Base-by-base conservation (phyloP, 2,113 vertebrate genomes). In the Alexandromys fortis region DNA sequence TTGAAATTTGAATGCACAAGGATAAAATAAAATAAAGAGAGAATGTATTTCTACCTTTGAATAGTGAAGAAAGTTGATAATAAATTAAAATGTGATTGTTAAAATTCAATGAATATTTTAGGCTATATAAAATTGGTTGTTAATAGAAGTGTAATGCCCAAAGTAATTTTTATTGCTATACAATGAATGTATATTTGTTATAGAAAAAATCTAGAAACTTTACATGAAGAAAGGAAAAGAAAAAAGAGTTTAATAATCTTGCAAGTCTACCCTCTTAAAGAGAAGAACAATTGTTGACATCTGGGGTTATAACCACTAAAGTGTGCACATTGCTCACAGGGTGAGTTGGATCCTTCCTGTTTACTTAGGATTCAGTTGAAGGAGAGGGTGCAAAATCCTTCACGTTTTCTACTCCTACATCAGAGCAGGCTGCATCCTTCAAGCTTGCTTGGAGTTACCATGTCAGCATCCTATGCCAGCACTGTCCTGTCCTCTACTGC, bases 1-100 rank as follows among this genome's bases (percentile, higher is more conserved):
- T 92, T 91, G 88, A 95, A 96, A 95, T 94, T 67, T 45, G 86
- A 90, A 68, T 85, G n/a, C 45, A 75, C 28, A 63, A 89, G 49
- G 78, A 61, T 26, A 75, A 92, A 68, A 73, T 65, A 7, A 75
- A 81, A n/a, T 86, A 19, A 35, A 28, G 90, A 89, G 72, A n/a
- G 26, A 96, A 90, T 49, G 90, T 17, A 94, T 87, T 86, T 90
- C 33, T 26, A 61, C 11, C 67, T 63, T 63, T 91, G 42, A 81
- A 12, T 88, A 92, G 77, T 92, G 87, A 82, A 96, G 47, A 24
- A 91, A 76, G 6, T 89, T 96, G 22, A 3, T 42, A 73, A 28
- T 45, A 90, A 95, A 91, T 55, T 75, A 89, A 91, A 96, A 86
- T 77, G 5, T 83, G 72, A 82, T 45, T 73, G 9, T 61, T 33